phyloP scores from a whole-genome alignment of 1,140 invertebrate genomes.

The Pantala flavescens region DNA sequence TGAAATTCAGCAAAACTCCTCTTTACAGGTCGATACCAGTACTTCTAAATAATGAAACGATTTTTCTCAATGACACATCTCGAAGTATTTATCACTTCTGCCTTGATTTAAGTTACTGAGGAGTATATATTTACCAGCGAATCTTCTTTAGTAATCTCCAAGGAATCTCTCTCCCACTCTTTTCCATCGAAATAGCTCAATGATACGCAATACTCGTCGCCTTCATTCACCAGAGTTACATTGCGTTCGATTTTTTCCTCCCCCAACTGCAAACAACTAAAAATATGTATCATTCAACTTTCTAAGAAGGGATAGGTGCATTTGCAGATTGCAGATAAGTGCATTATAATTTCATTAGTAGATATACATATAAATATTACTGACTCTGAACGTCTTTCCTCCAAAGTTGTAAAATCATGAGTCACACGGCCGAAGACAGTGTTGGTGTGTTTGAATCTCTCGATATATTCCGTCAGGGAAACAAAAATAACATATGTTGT shows the following conservation, averaged over 20 bases:
- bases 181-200: neutral
- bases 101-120: too few relatives aligned
- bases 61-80: too few relatives aligned
- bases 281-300: neutral
- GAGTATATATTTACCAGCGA: too few relatives aligned
- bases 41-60: too few relatives aligned
- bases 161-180: neutral
- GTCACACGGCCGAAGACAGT: neutral
- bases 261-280: neutral
- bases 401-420: neutral
- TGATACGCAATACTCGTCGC: neutral
- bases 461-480: neutral
- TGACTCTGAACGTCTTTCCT: neutral
- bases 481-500: neutral
- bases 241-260: slow-evolving; percentile 6
- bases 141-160: too few relatives aligned
- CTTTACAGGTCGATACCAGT: too few relatives aligned
- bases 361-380: neutral
- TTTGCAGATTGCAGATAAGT: too few relatives aligned
- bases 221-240: neutral
- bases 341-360: too few relatives aligned
- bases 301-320: too few relatives aligned
- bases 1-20: too few relatives aligned
- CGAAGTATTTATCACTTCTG: too few relatives aligned
- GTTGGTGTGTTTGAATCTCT: neutral